Conservation (phyloP, 2,888 invertebrate species). For the Acrobasis suavella region DNA sequence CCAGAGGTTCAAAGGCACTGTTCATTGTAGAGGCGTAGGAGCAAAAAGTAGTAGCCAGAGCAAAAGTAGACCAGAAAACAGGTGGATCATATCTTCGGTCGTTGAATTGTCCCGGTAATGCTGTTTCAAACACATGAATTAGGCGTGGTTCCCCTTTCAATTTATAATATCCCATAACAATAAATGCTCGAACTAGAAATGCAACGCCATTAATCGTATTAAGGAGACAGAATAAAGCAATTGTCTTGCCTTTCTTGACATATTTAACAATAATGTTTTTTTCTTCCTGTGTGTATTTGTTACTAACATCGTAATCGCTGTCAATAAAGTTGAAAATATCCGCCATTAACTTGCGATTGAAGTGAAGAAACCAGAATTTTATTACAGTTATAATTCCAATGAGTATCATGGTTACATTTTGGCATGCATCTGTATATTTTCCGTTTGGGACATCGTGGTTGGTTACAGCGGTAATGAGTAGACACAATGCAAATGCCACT, state of each 20-base stretch:
- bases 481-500: neutral
- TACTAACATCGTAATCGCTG: slow-evolving; percentile 48
- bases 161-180: slow-evolving; percentile 48
- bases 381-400: slow-evolving; percentile 47
- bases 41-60: slow-evolving; percentile 42
- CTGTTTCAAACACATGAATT: slow-evolving; percentile 54
- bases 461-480: slow-evolving; percentile 40
- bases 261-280: slow-evolving; percentile 45
- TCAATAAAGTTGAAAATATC: slow-evolving; percentile 47
- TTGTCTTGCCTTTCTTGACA: slow-evolving; percentile 43
- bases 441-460: slow-evolving; percentile 44
- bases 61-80: slow-evolving; percentile 41
- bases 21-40: slow-evolving; percentile 48
- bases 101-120: slow-evolving; percentile 49
- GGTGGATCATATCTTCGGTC: slow-evolving; percentile 39
- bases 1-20: slow-evolving; percentile 64
- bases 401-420: slow-evolving; percentile 51
- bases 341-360: slow-evolving; percentile 41
- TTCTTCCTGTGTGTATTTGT: slow-evolving; percentile 42
- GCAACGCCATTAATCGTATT: slow-evolving; percentile 37
- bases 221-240: slow-evolving; percentile 54
- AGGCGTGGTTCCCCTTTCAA: slow-evolving; percentile 44
- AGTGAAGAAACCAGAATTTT: slow-evolving; percentile 51
- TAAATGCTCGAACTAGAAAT: slow-evolving; percentile 54
- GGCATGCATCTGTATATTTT: slow-evolving; percentile 50